Evolutionary conservation across 2,888 invertebrate species (phyloP).

Genomic region (Oligia strigilis): DNA sequence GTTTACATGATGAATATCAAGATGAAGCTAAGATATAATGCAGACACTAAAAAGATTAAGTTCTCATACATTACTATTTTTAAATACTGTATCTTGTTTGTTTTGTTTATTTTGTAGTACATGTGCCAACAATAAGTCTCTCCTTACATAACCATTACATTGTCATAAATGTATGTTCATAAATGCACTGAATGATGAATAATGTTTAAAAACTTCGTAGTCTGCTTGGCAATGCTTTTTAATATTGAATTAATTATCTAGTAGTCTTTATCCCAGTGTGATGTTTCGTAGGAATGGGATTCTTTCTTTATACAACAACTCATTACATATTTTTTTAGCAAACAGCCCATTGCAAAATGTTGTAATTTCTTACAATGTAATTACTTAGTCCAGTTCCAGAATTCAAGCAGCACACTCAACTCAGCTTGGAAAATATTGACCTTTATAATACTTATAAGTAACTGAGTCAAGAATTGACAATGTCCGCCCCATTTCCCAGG

Average conservation of each 20-base stretch:
- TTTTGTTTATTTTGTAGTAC: constrained; percentile 2
- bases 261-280: not conserved
- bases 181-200: constrained; percentile 31
- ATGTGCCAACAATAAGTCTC: constrained; percentile 17
- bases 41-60: constrained; percentile 25
- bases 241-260: constrained; percentile 1
- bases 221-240: constrained; percentile 40
- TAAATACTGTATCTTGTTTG: constrained; percentile 34
- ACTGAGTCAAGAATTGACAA: not conserved
- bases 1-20: constrained; percentile 10
- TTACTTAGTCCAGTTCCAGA: not conserved
- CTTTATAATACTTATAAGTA: not conserved
- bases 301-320: not conserved
- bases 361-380: not conserved
- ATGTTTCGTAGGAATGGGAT: constrained; percentile 11
- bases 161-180: constrained; percentile 26
- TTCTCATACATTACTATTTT: constrained; percentile 24
- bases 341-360: not conserved
- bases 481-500: not conserved
- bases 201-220: constrained; percentile 13
- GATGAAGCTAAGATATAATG: not conserved
- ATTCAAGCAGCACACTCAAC: not conserved
- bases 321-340: not conserved
- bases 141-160: constrained; percentile 11
- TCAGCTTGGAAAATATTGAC: not conserved